phyloP scores from a whole-genome alignment of 2,113 vertebrate genomes.

The Leuciscus idus region DNA sequence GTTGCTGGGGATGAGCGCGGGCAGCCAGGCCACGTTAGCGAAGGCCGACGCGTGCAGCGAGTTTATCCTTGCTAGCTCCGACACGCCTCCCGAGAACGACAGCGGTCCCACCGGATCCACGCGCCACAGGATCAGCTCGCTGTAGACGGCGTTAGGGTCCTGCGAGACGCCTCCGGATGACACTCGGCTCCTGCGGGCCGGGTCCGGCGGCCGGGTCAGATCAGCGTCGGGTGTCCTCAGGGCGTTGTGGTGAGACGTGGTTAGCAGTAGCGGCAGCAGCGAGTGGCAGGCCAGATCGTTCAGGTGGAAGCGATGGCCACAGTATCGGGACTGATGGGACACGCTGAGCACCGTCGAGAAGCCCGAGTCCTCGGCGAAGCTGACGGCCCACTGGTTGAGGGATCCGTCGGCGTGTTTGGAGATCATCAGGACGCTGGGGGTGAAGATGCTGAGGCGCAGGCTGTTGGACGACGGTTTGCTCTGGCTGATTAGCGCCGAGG shows the following conservation, averaged over 20 bases:
- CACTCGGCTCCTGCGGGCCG: slow-evolving; percentile 67
- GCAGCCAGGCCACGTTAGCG: slow-evolving; percentile 96
- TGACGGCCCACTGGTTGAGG: slow-evolving; percentile 96
- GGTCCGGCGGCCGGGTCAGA: slow-evolving; percentile 55
- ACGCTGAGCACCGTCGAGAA: slow-evolving; percentile 97
- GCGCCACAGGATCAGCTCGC: slow-evolving; percentile 97
- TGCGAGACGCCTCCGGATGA: slow-evolving; percentile 75
- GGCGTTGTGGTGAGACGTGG: slow-evolving; percentile 97
- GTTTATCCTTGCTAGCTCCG: slow-evolving; percentile 96
- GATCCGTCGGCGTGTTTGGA: slow-evolving; percentile 97
- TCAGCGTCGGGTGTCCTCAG: slow-evolving; percentile 79
- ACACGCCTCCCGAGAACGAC: slow-evolving; percentile 95
- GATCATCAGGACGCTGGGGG: slow-evolving; percentile 97
- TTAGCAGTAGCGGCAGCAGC: slow-evolving; percentile 91
- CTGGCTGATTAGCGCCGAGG: slow-evolving; percentile 76
- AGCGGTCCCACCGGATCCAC: slow-evolving; percentile 97
- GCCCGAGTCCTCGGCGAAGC: slow-evolving; percentile 95
- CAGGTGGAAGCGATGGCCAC: slow-evolving; percentile 98
- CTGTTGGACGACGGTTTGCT: slow-evolving; percentile 80
- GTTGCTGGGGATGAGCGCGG: slow-evolving; percentile 93
- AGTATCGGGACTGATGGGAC: slow-evolving; percentile 96
- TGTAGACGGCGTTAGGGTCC: slow-evolving; percentile 91
- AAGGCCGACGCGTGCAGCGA: slow-evolving; percentile 96
- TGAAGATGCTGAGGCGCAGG: slow-evolving; percentile 95
- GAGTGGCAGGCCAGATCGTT: slow-evolving; percentile 97